Percentiles rank a stretch among this genome's conserved stretches.
phyloP scores from a whole-genome alignment of 2,888 invertebrate genomes.

The Cheiracanthium punctorium region DNA sequence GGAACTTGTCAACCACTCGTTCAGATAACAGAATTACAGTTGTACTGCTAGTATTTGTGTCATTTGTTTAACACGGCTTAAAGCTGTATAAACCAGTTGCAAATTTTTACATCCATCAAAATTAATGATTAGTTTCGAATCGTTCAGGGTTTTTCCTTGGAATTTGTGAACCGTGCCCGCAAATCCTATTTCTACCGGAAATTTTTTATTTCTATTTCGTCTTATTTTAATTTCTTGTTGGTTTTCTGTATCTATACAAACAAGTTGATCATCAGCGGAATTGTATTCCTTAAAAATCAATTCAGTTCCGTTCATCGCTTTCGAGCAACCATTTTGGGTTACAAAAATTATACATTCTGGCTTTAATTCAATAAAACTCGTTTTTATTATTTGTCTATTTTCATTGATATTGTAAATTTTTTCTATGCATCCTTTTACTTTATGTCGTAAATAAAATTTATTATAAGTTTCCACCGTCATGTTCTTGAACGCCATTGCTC shows the following conservation, averaged over 20 bases:
- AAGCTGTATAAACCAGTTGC: conserved; percentile 27
- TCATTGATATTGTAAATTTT: too few species aligned
- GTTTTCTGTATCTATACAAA: neutral
- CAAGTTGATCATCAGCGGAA: neutral
- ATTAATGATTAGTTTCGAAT: neutral
- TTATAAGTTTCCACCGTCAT: neutral
- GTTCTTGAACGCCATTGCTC: neutral
- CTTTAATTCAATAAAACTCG: neutral
- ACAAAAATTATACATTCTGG: neutral
- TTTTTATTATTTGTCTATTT: too few species aligned
- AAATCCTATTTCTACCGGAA: conserved; percentile 18
- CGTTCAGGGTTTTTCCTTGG: conserved; percentile 33
- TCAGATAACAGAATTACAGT: too few species aligned
- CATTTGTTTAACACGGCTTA: conserved; percentile 12
- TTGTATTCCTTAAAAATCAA: neutral
- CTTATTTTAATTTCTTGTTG: neutral
- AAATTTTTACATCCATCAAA: conserved; percentile 19
- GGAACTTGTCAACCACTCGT: too few species aligned
- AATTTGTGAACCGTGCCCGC: conserved; percentile 28
- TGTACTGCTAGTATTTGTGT: neutral
- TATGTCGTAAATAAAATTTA: neutral
- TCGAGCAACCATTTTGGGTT: neutral
- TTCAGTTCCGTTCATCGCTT: neutral
- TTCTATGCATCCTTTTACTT: too few species aligned
- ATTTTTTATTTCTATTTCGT: neutral